These are phyloP conservation scores for Cantharis flavilabris DNA, from an alignment of 2,888 invertebrate species.

Conservation along the genomic window DNA sequence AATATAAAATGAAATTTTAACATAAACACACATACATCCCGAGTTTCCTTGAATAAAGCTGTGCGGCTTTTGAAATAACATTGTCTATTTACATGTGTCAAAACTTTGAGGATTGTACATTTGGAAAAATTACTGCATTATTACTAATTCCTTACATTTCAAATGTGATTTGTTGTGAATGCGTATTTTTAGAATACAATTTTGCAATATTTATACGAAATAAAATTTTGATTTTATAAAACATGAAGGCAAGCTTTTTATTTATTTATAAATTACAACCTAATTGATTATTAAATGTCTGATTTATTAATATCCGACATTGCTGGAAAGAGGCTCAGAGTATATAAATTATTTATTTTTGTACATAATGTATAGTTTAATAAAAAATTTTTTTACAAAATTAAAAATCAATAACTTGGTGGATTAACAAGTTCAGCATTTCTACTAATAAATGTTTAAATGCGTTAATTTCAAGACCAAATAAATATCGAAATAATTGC, in stretches of 20 bases:
- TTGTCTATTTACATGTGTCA: background rate
- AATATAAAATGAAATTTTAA: background rate
- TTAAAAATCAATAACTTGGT: too few relatives aligned
- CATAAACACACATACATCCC: background rate
- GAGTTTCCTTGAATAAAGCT: background rate
- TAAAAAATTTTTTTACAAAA: too few relatives aligned
- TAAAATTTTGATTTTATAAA: background rate
- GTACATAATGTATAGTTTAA: too few relatives aligned
- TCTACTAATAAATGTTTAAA: too few relatives aligned
- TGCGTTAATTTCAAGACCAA: too few relatives aligned
- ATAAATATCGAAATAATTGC: too few relatives aligned
- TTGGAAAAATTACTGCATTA: background rate
- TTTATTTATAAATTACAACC: background rate
- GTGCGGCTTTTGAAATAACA: background rate
- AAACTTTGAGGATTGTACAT: background rate
- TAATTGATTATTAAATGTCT: too few relatives aligned
- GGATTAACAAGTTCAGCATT: too few relatives aligned
- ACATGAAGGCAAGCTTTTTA: background rate
- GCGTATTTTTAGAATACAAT: background rate
- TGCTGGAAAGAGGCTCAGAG: too few relatives aligned
- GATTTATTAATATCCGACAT: too few relatives aligned
- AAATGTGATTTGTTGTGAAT: background rate
- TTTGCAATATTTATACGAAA: background rate
- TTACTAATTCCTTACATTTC: background rate
- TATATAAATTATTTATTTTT: too few relatives aligned